phyloP scores from a whole-genome alignment of 2,797 vertebrate species.

The Sebastes cheni region DNA sequence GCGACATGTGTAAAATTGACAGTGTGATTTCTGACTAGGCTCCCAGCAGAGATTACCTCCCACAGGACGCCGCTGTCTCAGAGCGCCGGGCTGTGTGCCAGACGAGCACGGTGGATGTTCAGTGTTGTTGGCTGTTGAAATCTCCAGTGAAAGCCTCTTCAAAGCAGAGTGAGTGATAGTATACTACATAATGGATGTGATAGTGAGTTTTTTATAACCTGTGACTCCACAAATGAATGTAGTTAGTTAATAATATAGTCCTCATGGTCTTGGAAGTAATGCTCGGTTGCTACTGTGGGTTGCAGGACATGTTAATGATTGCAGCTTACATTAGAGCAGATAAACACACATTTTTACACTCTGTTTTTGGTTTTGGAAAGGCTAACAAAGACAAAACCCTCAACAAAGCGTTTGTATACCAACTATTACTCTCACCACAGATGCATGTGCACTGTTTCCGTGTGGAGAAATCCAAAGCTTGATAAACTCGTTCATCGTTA shows the following conservation, averaged over 20 bases:
- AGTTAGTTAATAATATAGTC: neutral
- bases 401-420: neutral
- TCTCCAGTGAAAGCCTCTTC: slow-evolving; percentile 11
- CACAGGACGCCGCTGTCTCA: slow-evolving; percentile 22
- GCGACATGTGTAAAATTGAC: slow-evolving; percentile 50
- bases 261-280: neutral
- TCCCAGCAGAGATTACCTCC: slow-evolving; percentile 50
- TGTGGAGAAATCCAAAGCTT: neutral
- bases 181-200: neutral
- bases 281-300: neutral
- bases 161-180: slow-evolving; percentile 9
- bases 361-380: too few species aligned
- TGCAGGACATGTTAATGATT: neutral
- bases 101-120: slow-evolving; percentile 8
- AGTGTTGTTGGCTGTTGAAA: neutral
- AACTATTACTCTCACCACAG: neutral
- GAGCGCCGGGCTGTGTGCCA: slow-evolving; percentile 35
- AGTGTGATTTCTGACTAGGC: slow-evolving; percentile 50
- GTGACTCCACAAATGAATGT: neutral
- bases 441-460: neutral
- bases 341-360: neutral
- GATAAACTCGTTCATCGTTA: neutral
- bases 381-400: neutral
- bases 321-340: neutral
- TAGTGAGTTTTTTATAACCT: neutral